Evolutionary conservation across 2,888 invertebrate genomes (phyloP).

Genomic region (Leucophora obtusa): DNA sequence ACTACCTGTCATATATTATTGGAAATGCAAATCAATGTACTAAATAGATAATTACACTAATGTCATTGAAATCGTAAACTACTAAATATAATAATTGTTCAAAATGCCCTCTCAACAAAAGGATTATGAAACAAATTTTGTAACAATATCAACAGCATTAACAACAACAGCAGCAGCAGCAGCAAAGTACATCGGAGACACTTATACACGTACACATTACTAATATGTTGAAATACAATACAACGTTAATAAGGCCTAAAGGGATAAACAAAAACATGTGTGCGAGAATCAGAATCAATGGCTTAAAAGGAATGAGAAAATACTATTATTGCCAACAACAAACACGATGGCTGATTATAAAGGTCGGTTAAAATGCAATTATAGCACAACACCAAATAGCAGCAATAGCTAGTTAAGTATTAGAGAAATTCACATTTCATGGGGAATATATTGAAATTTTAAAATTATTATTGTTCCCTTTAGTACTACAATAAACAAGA

Average conservation of each 20-base stretch:
- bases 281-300: conserved; percentile 8
- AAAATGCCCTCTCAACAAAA: conserved; percentile 37
- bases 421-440: background rate
- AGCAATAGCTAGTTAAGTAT: background rate
- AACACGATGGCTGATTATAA: conserved; percentile 52
- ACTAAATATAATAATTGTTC: conserved; percentile 44
- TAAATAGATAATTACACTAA: conserved; percentile 35
- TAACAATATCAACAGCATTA: conserved; percentile 37
- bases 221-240: conserved; percentile 1
- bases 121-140: conserved; percentile 51
- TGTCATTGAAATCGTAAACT: conserved; percentile 40
- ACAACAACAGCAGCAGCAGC: conserved; percentile 25
- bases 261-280: conserved; percentile 41
- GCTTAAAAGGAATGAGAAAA: conserved; percentile 38
- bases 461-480: too few relatives aligned
- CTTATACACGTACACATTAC: background rate
- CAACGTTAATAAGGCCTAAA: conserved; percentile 56
- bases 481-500: too few relatives aligned
- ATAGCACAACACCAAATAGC: conserved; percentile 28
- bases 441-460: too few relatives aligned
- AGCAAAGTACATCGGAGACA: conserved; percentile 18
- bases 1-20: background rate
- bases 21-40: conserved; percentile 14
- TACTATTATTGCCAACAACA: conserved; percentile 42
- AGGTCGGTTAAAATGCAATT: conserved; percentile 61